These are phyloP conservation scores for Chrysocyon brachyurus DNA, from an alignment of 2,797 vertebrate genomes.

Conservation along the genomic window DNA sequence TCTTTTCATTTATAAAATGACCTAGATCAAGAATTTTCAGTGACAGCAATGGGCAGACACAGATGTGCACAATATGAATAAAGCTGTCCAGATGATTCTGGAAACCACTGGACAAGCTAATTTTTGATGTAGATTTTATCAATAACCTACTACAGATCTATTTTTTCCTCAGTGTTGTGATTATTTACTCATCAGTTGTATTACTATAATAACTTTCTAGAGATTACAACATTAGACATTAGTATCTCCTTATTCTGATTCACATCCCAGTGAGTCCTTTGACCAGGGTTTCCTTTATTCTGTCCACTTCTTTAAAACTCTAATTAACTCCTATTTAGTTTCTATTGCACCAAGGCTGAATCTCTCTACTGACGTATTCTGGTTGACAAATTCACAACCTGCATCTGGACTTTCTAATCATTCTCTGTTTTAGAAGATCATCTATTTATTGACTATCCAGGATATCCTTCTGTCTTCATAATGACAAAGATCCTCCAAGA, in stretches of 20 bases:
- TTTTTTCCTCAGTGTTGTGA: background rate
- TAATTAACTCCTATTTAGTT: background rate
- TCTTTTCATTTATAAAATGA: background rate
- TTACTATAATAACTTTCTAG: background rate
- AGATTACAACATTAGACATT: background rate
- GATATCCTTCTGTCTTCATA: background rate
- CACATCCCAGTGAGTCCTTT: background rate
- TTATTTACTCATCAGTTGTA: background rate
- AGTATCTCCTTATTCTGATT: background rate
- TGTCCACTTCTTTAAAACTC: background rate
- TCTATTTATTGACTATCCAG: background rate
- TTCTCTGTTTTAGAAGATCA: background rate
- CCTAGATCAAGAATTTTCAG: background rate
- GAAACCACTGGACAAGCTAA: background rate
- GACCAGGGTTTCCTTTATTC: conserved; percentile 15
- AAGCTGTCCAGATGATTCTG: background rate
- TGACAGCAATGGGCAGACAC: background rate
- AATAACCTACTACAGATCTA: background rate
- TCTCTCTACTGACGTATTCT: background rate
- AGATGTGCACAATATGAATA: background rate
- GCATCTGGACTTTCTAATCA: background rate
- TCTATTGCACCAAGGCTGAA: background rate
- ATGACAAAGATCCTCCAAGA: background rate
- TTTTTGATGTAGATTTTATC: background rate
- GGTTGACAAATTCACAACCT: background rate